Evolutionary conservation across 2,888 invertebrate genomes (phyloP), one percentile per base, ranked within the genome.

Genomic region (Tachina lurida): DNA sequence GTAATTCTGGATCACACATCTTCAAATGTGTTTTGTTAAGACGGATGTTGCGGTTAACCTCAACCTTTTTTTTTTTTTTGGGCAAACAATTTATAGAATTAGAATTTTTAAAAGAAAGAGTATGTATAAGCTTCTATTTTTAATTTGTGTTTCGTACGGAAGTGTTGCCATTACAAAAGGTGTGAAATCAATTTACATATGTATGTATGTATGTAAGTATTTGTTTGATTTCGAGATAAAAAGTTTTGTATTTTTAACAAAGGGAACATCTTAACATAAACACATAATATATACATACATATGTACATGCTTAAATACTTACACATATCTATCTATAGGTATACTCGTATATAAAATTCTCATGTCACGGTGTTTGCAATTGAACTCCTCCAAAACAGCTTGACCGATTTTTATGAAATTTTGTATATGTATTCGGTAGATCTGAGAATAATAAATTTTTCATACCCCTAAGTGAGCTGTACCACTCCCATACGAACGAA

Each of bases 21-120:
- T 78, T n/a, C 1, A 47, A 84, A 73, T 52, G 71, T 22, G 54
- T 80, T 80, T 80, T 62, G 75, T 70, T 87, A 85, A 87, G 91
- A 88, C 91, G 91, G 91, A 91, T 91, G 90, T 89, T 89, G 89
- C 84, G 89, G 89, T 88, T 89, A 90, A 91, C 91, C 91, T 91
- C 90, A 90, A 91, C 90, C 91, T 91, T 90, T 88, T n/a, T n/a
- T n/a, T n/a, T n/a, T n/a, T n/a, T n/a, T 67, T 67, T 68, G 17
- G 67, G 2, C 76, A 62, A 22, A 67, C 67, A 84, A 76, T 71
- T 31, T 47, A n/a, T n/a, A n/a, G n/a, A n/a, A n/a, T 58, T 63
- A 52, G 13, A 78, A 52, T 58, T 63, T 13, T 12, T 39, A 17
- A 47, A 45, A 19, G 41, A 62, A 39, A 52, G 19, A 60, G 60